Percentiles rank a stretch among this genome's conserved stretches.
Evolutionary conservation across 2,797 vertebrate genomes (phyloP).

Genomic region (Masticophis lateralis): DNA sequence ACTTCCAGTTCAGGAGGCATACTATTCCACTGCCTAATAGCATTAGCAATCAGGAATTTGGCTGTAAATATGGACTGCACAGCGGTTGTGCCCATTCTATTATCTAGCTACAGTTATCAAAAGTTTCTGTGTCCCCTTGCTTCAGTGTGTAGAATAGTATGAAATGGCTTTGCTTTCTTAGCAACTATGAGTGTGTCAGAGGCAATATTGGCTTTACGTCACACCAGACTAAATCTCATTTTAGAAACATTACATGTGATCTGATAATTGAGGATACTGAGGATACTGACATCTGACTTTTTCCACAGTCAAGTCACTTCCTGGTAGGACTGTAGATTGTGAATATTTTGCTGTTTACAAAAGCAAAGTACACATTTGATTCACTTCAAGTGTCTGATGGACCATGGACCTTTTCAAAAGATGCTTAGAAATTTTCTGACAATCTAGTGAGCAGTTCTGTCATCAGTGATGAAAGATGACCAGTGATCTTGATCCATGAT

Average conservation of each 20-base stretch:
- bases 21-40: neutral
- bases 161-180: neutral
- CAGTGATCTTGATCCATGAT: neutral
- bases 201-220: neutral
- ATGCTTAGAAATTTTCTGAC: neutral
- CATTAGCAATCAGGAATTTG: neutral
- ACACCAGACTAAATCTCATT: neutral
- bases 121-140: neutral
- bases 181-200: neutral
- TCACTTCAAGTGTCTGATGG: neutral
- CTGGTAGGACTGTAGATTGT: neutral
- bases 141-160: neutral
- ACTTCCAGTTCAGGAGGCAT: neutral
- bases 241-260: neutral
- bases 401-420: neutral
- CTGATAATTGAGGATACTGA: neutral
- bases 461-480: neutral
- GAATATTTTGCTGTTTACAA: neutral
- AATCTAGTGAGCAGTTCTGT: neutral
- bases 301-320: neutral
- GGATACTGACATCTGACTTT: neutral
- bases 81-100: neutral
- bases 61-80: neutral
- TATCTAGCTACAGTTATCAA: neutral
- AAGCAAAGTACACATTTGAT: neutral